phyloP scores from a whole-genome alignment of 2,113 vertebrate species.

The Takifugu flavidus region DNA sequence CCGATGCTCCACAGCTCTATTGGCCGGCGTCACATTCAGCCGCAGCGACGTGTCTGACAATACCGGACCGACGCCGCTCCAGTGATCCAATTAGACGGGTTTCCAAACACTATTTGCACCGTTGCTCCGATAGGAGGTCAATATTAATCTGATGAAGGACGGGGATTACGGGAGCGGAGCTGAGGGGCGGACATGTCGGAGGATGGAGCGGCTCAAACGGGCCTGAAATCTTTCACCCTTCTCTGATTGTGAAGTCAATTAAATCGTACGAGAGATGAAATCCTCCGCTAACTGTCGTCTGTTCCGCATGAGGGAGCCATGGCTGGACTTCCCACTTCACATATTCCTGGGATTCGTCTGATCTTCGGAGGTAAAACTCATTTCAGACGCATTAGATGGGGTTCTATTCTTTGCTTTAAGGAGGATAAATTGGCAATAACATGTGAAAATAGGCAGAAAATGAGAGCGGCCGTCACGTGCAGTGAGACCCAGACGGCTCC shows the following conservation, averaged over 20 bases:
- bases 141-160: conserved; percentile 43
- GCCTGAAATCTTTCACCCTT: conserved; percentile 35
- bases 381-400: no score
- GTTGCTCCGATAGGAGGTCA: conserved; percentile 29
- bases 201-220: conserved; percentile 12
- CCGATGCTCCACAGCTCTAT: no score
- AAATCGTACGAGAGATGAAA: conserved; percentile 59
- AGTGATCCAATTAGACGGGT: background rate
- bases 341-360: conserved; percentile 28
- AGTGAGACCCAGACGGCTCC: background rate
- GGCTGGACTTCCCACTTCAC: conserved; percentile 41
- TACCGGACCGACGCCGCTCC: background rate
- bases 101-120: background rate
- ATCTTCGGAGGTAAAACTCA: conserved; percentile 56
- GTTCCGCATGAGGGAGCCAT: conserved; percentile 41
- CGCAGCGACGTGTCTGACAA: background rate
- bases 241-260: conserved; percentile 58
- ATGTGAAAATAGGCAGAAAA: conserved; percentile 12
- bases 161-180: conserved; percentile 7
- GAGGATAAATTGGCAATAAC: conserved; percentile 15
- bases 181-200: background rate
- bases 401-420: background rate
- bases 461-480: conserved; percentile 3
- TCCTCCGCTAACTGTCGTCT: conserved; percentile 53
- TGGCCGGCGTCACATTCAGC: conserved; percentile 1